Evolutionary conservation across 1,140 invertebrate species (phyloP), one percentile per base, ranked within the genome.

Genomic region (Papilio helenus): DNA sequence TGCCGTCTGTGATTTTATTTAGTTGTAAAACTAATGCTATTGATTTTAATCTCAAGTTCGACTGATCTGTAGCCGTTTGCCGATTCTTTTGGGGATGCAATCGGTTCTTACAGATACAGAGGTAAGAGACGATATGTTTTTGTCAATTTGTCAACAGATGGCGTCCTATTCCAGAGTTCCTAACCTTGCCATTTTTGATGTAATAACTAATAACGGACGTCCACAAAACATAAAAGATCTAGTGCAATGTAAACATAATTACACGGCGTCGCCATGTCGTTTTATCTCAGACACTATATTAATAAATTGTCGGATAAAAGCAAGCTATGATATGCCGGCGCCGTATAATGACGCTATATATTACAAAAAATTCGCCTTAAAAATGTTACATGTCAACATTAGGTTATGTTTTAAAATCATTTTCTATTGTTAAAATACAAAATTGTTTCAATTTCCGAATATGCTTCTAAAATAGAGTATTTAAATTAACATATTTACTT

Each of bases 401-500:
- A 20, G 18, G 3, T 18, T 0, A 49, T 49, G 14, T 18, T 49
- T 49, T 18, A 55, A 4, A 20, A 20, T 20, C n/a, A n/a, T n/a
- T n/a, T 55, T 55, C n/a, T 55, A 55, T n/a, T 20, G 9, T 51
- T 18, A 18, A 55, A 16, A 3, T 49, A 55, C 51, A 55, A 20
- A 20, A 51, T 51, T 51, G n/a, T 55, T 20, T 55, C n/a, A n/a
- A 55, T 68, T 68, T 29, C 26, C 18, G 26, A 68, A 29, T 29
- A 34, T 68, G 61, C 61, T 0, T 61, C 14, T 68, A 68, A 68
- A 68, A 12, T 68, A n/a, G 5, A 68, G 12, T 29, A 61, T 61
- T 61, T 3, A 68, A 68, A 68, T 68, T 68, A 68, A 16, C 23
- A 68, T 68, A 29, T 68, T 68, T 68, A 68, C 26, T 68, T 68